Percentiles rank a stretch among this genome's conserved stretches.
phyloP scores from a whole-genome alignment of 1,140 invertebrate species.

The Colletes gigas region DNA sequence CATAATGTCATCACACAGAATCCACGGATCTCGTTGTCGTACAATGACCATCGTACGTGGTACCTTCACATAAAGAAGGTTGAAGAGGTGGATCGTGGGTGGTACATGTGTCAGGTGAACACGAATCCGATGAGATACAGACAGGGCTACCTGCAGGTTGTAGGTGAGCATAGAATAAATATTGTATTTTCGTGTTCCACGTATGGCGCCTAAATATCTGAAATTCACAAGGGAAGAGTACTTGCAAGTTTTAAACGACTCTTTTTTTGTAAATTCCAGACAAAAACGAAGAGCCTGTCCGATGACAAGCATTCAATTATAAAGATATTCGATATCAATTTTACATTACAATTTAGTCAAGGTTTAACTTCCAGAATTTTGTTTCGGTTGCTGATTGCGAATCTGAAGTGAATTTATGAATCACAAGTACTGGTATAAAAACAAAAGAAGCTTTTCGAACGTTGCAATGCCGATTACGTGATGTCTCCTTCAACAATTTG shows the following conservation, averaged over 20 bases:
- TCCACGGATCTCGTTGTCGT: constrained; percentile 90
- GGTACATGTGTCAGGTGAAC: constrained; percentile 93
- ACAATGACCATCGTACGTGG: constrained; percentile 94
- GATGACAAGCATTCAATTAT: no score
- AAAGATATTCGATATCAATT: no score
- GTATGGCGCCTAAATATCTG: not conserved
- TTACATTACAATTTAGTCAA: no score
- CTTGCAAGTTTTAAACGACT: not conserved
- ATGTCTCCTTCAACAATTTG: no score
- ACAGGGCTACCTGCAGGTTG: constrained; percentile 93
- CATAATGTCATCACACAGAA: constrained; percentile 94
- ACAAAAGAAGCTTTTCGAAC: no score
- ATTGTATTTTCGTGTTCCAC: not conserved
- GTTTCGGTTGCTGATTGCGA: no score
- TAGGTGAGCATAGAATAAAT: constrained; percentile 84
- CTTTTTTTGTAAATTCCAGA: no score
- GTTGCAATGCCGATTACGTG: no score
- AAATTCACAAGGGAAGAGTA: not conserved
- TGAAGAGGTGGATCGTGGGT: constrained; percentile 90
- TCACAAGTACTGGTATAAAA: no score
- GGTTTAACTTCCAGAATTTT: no score
- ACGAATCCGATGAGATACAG: constrained; percentile 92
- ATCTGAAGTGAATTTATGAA: no score
- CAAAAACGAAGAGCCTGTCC: no score
- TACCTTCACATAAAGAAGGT: constrained; percentile 92